Base-by-base conservation (phyloP, 2,797 vertebrate species). In the Labeo calbasu region DNA sequence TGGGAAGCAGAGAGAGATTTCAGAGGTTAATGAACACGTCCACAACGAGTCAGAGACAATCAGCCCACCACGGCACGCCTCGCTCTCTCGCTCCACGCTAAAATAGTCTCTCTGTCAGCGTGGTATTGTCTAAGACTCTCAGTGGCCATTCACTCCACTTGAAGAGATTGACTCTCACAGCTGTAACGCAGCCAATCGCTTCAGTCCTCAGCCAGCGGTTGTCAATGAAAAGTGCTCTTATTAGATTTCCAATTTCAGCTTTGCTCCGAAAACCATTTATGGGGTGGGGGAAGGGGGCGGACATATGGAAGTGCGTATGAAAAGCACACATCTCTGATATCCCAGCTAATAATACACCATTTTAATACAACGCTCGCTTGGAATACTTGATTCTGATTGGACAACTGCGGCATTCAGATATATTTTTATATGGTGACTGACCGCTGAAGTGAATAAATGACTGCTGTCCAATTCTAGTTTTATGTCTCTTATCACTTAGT, bases 1-100 rank as follows among this genome's bases (percentile, higher is more conserved):
- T 83, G n/a, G 19, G 51, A 69, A 68, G 14, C 73, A 51, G 68
- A 77, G 48, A 72, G 79, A 76, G 76, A 84, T 73, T 85, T 83
- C 50, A 65, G 77, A 85, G 86, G 83, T 82, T 85, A 87, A 87
- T 85, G 73, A 85, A 78, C 86, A 85, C 43, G 51, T 87, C 86
- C 81, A 63, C 83, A 72, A 53, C 10, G 57, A 82, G 86, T 75
- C 40, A 13, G 19, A 68, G 81, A 82, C 73, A 63, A 82, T 72
- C 86, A 78, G 71, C 63, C 65, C 25, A 84, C 75, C 82, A 8
- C 12, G 23, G 77, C 65, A 55, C 8, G 77, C 21, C 59, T 57
- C 75, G 4, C 57, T 50, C 77, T 53, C 19, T 5, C 71, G 28
- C 53, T 68, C 25, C 19, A 15, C 32, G 12, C 59, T 48, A 51